Conservation (phyloP, 2,888 invertebrate genomes). For the Buathra laborator region DNA sequence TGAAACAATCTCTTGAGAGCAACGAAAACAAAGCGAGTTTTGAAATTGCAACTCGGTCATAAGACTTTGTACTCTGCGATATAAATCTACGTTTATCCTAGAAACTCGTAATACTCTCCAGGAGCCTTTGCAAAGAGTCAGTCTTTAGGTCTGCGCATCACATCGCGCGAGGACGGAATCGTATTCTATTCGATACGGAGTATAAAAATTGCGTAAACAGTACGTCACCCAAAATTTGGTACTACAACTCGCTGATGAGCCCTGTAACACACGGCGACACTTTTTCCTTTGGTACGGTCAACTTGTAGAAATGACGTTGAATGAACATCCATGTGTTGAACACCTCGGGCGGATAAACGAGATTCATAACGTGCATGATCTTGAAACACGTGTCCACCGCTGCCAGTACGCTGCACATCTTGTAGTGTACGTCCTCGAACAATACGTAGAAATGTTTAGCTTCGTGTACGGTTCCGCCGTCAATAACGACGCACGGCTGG, state of each 20-base stretch:
- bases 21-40: not conserved
- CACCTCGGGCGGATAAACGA: constrained; percentile 49
- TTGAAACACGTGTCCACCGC: constrained; percentile 52
- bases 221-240: not conserved
- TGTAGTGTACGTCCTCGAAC: constrained; percentile 35
- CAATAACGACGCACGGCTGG: constrained; percentile 45
- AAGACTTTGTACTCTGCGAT: not conserved
- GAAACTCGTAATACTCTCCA: not conserved
- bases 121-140: not conserved
- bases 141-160: not conserved
- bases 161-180: not conserved
- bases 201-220: not conserved
- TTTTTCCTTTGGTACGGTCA: constrained; percentile 35
- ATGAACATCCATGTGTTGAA: constrained; percentile 48
- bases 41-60: not conserved
- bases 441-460: constrained; percentile 40
- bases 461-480: constrained; percentile 38
- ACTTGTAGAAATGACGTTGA: constrained; percentile 47
- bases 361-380: constrained; percentile 42
- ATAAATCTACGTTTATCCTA: not conserved
- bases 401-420: constrained; percentile 37
- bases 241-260: constrained; percentile 51
- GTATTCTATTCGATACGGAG: not conserved
- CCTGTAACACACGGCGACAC: constrained; percentile 44
- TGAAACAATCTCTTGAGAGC: not conserved